phyloP scores from a whole-genome alignment of 2,888 invertebrate genomes.

The Oxystoma pomonae region DNA sequence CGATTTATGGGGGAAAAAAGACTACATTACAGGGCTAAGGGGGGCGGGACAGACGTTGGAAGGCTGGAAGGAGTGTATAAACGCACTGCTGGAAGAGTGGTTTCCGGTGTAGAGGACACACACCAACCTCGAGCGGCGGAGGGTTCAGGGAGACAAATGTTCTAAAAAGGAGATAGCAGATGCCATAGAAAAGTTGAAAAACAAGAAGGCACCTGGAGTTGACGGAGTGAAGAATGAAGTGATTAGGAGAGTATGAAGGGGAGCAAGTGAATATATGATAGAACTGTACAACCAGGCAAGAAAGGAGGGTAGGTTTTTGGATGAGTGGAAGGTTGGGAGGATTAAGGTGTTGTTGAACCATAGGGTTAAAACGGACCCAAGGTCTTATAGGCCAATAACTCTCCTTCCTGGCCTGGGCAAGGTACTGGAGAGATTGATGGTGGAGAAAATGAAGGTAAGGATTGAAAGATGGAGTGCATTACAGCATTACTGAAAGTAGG shows the following conservation, averaged over 20 bases:
- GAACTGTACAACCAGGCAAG: neutral
- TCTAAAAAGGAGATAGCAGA: neutral
- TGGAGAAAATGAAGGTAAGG: neutral
- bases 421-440: neutral
- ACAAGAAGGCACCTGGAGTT: neutral
- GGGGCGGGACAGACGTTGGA: neutral
- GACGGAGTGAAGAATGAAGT: neutral
- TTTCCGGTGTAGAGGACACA: too few relatives aligned
- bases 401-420: neutral
- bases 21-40: neutral
- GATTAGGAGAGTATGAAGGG: neutral
- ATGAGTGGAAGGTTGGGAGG: neutral
- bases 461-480: neutral
- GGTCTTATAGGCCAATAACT: neutral
- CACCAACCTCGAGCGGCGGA: too few relatives aligned
- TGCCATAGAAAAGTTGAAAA: neutral
- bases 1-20: neutral
- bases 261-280: neutral
- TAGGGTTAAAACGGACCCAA: neutral
- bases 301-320: neutral
- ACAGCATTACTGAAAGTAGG: neutral
- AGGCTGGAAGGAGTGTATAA: neutral
- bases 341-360: neutral
- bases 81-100: neutral
- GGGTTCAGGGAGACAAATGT: too few relatives aligned